phyloP scores from a whole-genome alignment of 2,113 vertebrate species.

The Cygnus atratus region DNA sequence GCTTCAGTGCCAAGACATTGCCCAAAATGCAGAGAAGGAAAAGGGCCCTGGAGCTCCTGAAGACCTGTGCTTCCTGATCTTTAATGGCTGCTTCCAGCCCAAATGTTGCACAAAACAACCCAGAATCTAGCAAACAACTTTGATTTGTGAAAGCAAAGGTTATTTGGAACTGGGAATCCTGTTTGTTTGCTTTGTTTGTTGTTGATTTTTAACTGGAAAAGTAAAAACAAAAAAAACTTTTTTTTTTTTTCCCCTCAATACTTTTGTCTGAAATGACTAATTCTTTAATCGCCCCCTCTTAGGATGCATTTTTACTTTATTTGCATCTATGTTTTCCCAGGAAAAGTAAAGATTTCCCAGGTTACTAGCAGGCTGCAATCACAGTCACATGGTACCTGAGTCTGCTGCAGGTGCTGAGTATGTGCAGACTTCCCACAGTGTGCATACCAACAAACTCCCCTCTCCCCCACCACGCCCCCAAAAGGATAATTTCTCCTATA shows the following conservation, averaged over 20 bases:
- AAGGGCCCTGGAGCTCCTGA: not conserved
- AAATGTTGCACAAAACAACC: not conserved
- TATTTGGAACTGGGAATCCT: not conserved
- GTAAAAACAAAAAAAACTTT: rapidly evolving
- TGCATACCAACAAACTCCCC: rapidly evolving
- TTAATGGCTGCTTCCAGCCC: not conserved
- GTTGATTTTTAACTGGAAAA: not conserved
- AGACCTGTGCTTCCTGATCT: not conserved
- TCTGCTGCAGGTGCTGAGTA: not conserved
- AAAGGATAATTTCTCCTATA: not conserved
- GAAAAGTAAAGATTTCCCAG: not conserved
- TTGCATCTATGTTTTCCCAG: not conserved
- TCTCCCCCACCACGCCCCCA: no score
- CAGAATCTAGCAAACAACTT: not conserved
- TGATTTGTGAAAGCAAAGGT: not conserved
- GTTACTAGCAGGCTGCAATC: not conserved
- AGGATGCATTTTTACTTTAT: not conserved
- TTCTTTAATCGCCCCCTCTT: not conserved
- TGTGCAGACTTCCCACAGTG: not conserved
- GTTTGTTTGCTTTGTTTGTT: no score
- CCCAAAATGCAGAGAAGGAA: not conserved
- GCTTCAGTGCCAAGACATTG: not conserved
- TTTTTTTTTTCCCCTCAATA: not conserved
- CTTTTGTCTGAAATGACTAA: not conserved
- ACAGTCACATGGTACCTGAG: not conserved